Conservation (phyloP, 2,888 invertebrate species). For the Hirtodrosophila cameraria region DNA sequence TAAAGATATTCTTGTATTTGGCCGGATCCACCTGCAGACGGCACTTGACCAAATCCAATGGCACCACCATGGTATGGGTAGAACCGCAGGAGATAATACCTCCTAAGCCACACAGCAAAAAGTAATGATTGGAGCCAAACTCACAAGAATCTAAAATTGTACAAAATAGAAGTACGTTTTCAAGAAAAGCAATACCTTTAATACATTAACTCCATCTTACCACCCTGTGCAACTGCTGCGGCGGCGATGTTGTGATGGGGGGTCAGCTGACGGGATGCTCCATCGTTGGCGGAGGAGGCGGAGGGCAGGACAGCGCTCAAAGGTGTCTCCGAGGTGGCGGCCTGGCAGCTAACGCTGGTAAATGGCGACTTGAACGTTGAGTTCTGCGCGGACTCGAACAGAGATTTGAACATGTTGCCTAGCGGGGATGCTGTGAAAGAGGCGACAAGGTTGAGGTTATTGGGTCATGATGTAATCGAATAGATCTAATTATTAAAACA, state of each 20-base stretch:
- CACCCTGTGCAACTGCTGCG: constrained; percentile 77
- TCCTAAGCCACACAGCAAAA: constrained; percentile 95
- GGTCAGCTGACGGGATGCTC: constrained; percentile 59
- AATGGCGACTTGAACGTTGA: constrained; percentile 88
- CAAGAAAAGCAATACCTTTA: no score
- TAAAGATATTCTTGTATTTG: constrained; percentile 92
- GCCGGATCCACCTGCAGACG: constrained; percentile 96
- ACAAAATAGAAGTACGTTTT: no score
- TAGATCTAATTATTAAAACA: not conserved
- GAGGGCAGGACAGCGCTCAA: constrained; percentile 30
- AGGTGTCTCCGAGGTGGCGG: constrained; percentile 68
- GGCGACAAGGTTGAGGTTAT: constrained; percentile 49
- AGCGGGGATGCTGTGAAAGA: constrained; percentile 24
- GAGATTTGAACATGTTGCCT: constrained; percentile 85
- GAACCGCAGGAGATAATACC: constrained; percentile 88
- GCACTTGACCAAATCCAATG: constrained; percentile 97
- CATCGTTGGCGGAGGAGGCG: constrained; percentile 44
- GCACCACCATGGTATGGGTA: constrained; percentile 89
- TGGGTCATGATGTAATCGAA: constrained; percentile 64
- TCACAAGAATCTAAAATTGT: constrained; percentile 90
- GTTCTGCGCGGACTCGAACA: constrained; percentile 87
- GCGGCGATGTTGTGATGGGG: constrained; percentile 82
- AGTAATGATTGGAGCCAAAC: constrained; percentile 96
- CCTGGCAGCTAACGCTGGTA: constrained; percentile 86
- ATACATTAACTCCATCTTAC: constrained; percentile 53